phyloP scores from a whole-genome alignment of 2,888 invertebrate genomes.

The Dysmachus trigonus region DNA sequence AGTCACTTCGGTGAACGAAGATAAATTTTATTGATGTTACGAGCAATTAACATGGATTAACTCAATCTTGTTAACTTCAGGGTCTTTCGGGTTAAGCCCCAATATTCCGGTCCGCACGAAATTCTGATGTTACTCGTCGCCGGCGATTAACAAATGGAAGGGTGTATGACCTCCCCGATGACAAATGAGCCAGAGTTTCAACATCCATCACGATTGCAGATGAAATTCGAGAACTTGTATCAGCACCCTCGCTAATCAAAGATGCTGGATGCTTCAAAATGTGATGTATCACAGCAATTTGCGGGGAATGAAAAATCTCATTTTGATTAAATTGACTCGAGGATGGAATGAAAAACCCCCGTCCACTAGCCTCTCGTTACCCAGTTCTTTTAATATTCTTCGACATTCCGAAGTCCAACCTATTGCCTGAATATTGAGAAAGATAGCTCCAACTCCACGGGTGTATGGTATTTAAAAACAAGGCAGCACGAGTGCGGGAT shows the following conservation, averaged over 20 bases:
- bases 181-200: background rate
- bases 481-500: background rate
- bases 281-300: background rate
- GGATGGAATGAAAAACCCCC: background rate
- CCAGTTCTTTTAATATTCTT: background rate
- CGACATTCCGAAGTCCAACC: background rate
- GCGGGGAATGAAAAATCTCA: background rate
- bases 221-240: background rate
- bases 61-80: background rate
- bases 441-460: background rate
- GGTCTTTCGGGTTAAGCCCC: background rate
- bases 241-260: background rate
- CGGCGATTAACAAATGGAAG: background rate
- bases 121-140: background rate
- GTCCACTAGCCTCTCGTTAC: background rate
- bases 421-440: background rate
- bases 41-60: background rate
- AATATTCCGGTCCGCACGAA: background rate
- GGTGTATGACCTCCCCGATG: background rate
- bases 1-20: background rate
- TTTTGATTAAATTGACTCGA: background rate
- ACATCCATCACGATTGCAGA: background rate
- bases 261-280: background rate
- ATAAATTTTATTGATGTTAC: background rate
- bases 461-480: background rate